Evolutionary conservation across 2,113 vertebrate species (phyloP).

Genomic region (Platichthys stellatus): DNA sequence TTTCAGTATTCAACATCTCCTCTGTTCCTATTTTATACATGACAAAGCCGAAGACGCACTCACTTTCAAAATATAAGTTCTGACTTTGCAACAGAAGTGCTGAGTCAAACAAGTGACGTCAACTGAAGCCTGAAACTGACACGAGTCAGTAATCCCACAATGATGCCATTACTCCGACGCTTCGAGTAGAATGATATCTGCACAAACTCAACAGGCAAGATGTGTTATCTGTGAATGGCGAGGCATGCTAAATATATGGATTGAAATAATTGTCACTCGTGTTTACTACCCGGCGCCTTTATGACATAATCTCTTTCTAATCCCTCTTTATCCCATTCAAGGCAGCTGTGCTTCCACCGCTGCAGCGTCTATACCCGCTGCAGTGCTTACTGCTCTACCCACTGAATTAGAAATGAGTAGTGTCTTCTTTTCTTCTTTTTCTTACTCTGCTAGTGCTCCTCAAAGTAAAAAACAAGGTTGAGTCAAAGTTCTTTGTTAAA

Average conservation of each 20-base stretch:
- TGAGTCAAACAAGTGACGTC: slow-evolving; percentile 44
- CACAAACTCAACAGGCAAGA: slow-evolving; percentile 31
- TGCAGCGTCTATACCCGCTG: slow-evolving; percentile 25
- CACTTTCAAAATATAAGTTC: slow-evolving; percentile 34
- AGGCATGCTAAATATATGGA: slow-evolving; percentile 43
- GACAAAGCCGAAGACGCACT: not conserved
- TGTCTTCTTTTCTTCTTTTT: slow-evolving; percentile 6
- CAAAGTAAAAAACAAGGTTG: not conserved
- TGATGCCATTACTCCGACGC: slow-evolving; percentile 28
- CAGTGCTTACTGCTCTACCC: slow-evolving; percentile 29
- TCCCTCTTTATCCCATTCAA: slow-evolving; percentile 60
- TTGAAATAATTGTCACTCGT: slow-evolving; percentile 51
- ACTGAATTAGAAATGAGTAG: slow-evolving; percentile 49
- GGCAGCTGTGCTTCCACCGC: slow-evolving; percentile 25
- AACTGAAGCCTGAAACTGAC: slow-evolving; percentile 30
- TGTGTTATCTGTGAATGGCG: slow-evolving; percentile 30
- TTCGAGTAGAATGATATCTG: slow-evolving; percentile 34
- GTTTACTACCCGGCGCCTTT: slow-evolving; percentile 50
- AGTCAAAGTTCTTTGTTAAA: too few relatives aligned
- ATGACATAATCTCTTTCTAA: slow-evolving; percentile 67
- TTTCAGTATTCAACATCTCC: slow-evolving; percentile 4
- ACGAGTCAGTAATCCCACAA: slow-evolving; percentile 43
- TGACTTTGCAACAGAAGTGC: slow-evolving; percentile 19
- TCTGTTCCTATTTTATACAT: slow-evolving; percentile 2
- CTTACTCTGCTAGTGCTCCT: not conserved